Percentiles rank a stretch among this genome's conserved stretches.
Evolutionary conservation across 2,888 invertebrate genomes (phyloP).

Genomic region (Prosapia bicincta): DNA sequence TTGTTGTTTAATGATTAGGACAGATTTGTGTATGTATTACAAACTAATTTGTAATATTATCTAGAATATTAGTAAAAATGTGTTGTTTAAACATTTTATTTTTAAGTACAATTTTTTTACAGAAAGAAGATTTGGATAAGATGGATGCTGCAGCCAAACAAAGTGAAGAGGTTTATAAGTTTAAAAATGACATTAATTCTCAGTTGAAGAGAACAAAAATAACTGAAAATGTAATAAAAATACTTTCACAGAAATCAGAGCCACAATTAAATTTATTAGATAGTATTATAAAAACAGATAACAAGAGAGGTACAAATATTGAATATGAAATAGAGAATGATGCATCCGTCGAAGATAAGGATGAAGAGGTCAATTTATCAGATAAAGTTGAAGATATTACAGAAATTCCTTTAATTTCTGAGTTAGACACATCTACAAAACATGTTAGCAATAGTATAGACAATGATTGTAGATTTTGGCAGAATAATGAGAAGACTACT

Average conservation of each 20-base stretch:
- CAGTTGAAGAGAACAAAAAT: neutral
- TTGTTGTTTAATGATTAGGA: too few species aligned
- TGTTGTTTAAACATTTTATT: too few species aligned
- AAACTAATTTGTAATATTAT: too few species aligned
- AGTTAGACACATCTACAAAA: neutral
- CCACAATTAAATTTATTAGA: neutral
- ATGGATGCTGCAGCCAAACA: neutral
- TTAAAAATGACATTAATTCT: neutral
- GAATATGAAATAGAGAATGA: neutral
- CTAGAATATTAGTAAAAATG: too few species aligned
- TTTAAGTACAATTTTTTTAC: neutral
- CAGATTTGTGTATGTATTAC: too few species aligned
- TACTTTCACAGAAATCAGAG: neutral
- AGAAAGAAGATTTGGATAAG: neutral
- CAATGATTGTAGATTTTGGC: neutral
- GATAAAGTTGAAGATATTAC: neutral
- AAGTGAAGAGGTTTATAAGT: neutral
- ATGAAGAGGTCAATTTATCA: neutral
- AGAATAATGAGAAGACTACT: neutral
- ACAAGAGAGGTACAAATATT: neutral
- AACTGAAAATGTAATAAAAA: neutral
- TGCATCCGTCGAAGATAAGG: neutral
- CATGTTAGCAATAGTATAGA: neutral
- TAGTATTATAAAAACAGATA: neutral
- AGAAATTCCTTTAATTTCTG: neutral